Conservation (phyloP, 2,113 vertebrate genomes). For the Globicephala melas region DNA sequence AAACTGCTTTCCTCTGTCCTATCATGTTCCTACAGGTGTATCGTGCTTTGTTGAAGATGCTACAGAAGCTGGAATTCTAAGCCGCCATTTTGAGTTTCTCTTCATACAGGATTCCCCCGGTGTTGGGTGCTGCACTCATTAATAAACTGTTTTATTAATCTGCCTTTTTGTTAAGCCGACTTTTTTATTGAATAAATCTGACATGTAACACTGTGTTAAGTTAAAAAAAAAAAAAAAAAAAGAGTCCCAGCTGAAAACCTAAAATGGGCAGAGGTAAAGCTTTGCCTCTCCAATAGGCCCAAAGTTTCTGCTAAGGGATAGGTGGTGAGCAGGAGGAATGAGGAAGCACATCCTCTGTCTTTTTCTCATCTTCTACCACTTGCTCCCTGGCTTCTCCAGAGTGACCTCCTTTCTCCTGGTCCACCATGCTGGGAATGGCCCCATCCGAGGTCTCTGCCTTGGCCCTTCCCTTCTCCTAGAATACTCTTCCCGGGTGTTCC, state of each 20-base stretch:
- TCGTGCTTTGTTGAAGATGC: neutral
- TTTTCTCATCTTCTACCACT: neutral
- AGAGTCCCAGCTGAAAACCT: neutral
- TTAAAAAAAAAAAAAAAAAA: neutral
- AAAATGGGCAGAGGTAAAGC: neutral
- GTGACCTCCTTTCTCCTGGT: neutral
- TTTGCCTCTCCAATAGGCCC: neutral
- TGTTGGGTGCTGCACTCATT: accelerated
- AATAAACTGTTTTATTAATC: neutral
- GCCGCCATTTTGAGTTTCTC: neutral
- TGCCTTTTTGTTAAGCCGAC: neutral
- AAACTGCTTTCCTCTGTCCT: neutral
- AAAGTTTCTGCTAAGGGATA: neutral
- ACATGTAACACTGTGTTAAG: neutral
- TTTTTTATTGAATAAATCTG: neutral
- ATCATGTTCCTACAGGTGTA: neutral
- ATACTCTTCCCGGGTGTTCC: neutral
- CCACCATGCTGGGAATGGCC: no score
- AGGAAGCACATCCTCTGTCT: neutral
- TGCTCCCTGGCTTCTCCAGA: neutral
- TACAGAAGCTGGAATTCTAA: neutral
- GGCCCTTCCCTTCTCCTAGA: neutral
- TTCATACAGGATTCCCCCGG: neutral
- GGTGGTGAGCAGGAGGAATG: neutral
- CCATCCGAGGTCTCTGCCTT: accelerated